These are phyloP conservation scores for Botia kubotai DNA, from an alignment of 2,797 vertebrate species.

Conservation along the genomic window DNA sequence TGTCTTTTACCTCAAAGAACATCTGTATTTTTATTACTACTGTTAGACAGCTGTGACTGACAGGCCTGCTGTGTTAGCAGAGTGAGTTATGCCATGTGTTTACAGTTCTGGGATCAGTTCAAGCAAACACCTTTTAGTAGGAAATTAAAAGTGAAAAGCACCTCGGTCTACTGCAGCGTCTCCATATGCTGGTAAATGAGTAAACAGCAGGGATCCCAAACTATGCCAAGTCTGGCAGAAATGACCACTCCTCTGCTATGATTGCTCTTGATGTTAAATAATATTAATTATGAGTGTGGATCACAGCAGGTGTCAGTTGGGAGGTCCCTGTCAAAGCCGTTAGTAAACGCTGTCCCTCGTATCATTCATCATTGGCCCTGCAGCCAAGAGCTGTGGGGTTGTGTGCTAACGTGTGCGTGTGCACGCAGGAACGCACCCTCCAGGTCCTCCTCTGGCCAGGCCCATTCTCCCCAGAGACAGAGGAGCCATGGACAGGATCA, in stretches of 20 bases:
- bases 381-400: conserved; percentile 45
- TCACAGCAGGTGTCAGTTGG: conserved; percentile 86
- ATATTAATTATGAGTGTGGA: conserved; percentile 93
- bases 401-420: background rate
- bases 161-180: conserved; percentile 92
- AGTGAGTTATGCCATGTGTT: background rate
- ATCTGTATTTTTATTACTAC: background rate
- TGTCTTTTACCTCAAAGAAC: background rate
- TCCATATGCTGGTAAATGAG: conserved; percentile 99
- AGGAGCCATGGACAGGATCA: conserved; percentile 90
- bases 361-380: conserved; percentile 67
- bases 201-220: conserved; percentile 97
- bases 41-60: background rate
- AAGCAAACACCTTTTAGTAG: conserved; percentile 74
- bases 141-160: conserved; percentile 87
- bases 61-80: background rate
- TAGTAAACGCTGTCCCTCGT: conserved; percentile 73
- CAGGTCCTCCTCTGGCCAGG: conserved; percentile 94
- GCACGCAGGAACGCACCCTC: conserved; percentile 91
- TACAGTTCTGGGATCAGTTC: conserved; percentile 15
- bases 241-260: conserved; percentile 95
- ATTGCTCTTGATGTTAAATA: conserved; percentile 96
- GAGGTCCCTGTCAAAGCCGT: conserved; percentile 75
- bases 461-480: conserved; percentile 92
- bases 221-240: conserved; percentile 96